phyloP scores from a whole-genome alignment of 2,797 vertebrate genomes.

The Myotis daubentonii region DNA sequence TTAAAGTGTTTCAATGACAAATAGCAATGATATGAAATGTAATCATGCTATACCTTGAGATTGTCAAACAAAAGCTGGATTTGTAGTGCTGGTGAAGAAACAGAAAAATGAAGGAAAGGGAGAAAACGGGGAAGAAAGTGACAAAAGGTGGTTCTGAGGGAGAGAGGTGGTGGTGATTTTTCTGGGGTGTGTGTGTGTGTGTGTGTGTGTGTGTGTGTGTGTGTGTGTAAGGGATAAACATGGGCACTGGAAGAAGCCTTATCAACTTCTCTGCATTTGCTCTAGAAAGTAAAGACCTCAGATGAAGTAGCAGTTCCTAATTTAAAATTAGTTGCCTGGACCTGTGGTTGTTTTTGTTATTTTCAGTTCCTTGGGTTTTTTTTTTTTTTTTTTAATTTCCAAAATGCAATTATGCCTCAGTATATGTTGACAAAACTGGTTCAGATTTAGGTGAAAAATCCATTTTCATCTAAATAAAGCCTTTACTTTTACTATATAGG shows the following conservation, averaged over 20 bases:
- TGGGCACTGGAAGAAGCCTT: neutral
- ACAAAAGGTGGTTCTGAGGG: constrained; percentile 22
- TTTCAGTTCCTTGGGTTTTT: constrained; percentile 19
- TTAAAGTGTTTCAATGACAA: constrained; percentile 46
- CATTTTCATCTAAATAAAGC: neutral
- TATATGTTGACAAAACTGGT: neutral
- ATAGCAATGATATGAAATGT: neutral
- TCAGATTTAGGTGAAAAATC: constrained; percentile 36
- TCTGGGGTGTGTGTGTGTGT: neutral
- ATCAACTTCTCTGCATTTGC: constrained; percentile 13
- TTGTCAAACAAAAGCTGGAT: neutral
- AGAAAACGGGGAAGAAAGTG: neutral
- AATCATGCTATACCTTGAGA: neutral
- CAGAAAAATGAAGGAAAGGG: neutral
- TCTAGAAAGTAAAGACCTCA: constrained; percentile 12
- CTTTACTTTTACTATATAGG: neutral
- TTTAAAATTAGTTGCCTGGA: constrained; percentile 31
- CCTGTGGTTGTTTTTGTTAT: constrained; percentile 6
- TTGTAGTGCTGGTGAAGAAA: constrained; percentile 13
- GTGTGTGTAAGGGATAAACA: neutral
- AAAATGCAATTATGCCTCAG: neutral
- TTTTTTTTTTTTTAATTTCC: neutral
- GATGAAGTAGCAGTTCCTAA: neutral
- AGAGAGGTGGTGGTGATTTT: neutral
- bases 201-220: neutral